Conservation (phyloP, 2,797 vertebrate genomes). For the Adrianichthys oophorus region DNA sequence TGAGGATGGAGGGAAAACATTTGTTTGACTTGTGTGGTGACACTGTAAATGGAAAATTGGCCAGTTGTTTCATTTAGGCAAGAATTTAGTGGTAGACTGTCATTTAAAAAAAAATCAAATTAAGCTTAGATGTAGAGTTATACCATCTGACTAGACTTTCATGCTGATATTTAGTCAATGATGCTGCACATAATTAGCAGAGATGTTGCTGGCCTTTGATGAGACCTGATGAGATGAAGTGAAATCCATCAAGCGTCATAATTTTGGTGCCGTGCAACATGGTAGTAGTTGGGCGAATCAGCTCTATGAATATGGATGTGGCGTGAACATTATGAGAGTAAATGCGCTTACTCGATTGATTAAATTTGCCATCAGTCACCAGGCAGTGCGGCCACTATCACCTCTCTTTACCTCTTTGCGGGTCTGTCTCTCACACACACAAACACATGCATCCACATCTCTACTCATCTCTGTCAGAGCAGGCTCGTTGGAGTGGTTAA, state of each 20-base stretch:
- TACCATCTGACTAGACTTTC: conserved; percentile 30
- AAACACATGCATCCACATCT: conserved; percentile 17
- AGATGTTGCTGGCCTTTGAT: conserved; percentile 64
- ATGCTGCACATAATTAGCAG: conserved; percentile 58
- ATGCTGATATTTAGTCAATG: conserved; percentile 46
- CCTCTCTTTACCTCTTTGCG: conserved; percentile 12
- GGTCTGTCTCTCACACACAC: conserved; percentile 8
- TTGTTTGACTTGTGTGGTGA: not conserved
- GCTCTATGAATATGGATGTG: conserved; percentile 75
- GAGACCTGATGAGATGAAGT: conserved; percentile 65
- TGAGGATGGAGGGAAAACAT: no score
- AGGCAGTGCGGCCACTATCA: conserved; percentile 41
- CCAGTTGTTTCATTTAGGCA: conserved; percentile 18
- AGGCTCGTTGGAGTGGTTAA: conserved; percentile 79
- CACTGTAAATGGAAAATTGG: conserved; percentile 3
- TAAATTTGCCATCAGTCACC: conserved; percentile 76
- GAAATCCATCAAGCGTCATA: conserved; percentile 64
- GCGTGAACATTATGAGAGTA: conserved; percentile 69
- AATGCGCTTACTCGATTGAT: conserved; percentile 80
- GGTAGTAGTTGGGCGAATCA: conserved; percentile 67
- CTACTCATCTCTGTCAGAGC: conserved; percentile 75
- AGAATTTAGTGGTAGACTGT: conserved; percentile 23
- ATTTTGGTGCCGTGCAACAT: conserved; percentile 64
- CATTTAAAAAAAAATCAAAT: conserved; percentile 37
- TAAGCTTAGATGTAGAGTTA: conserved; percentile 31